These are phyloP conservation scores for Colletes gigas DNA, from an alignment of 1,140 invertebrate species.

Conservation along the genomic window DNA sequence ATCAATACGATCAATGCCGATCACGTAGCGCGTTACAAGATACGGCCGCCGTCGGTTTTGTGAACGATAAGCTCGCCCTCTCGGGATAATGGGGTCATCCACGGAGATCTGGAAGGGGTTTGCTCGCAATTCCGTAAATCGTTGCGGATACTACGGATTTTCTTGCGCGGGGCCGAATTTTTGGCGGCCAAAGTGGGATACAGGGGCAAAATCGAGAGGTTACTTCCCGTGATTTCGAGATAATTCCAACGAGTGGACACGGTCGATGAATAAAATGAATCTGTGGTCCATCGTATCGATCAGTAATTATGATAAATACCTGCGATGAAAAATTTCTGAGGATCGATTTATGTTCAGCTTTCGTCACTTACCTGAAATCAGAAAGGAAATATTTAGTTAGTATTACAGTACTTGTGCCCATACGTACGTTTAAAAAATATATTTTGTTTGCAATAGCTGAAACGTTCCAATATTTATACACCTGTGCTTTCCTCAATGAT, in stretches of 20 bases:
- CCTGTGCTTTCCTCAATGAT: no score
- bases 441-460: no score
- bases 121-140: constrained; percentile 48
- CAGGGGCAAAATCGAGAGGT: not conserved
- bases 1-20: constrained; percentile 49
- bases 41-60: constrained; percentile 44
- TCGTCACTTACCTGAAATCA: no score
- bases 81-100: constrained; percentile 48
- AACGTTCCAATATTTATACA: no score
- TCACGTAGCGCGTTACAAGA: constrained; percentile 54
- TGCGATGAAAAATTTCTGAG: constrained; percentile 19
- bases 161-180: constrained; percentile 20
- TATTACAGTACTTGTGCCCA: no score
- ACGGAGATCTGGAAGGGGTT: not conserved
- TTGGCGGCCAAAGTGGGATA: constrained; percentile 25
- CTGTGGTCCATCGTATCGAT: constrained; percentile 4
- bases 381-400: no score
- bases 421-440: no score
- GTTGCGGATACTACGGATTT: constrained; percentile 44
- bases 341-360: no score
- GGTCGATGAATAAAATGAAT: constrained; percentile 6
- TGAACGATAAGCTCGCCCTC: constrained; percentile 52
- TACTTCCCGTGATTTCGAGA: not conserved
- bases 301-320: constrained; percentile 16
- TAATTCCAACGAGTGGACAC: no score